Conservation (phyloP, 2,888 invertebrate genomes). For the Strigamia maritima region DNA sequence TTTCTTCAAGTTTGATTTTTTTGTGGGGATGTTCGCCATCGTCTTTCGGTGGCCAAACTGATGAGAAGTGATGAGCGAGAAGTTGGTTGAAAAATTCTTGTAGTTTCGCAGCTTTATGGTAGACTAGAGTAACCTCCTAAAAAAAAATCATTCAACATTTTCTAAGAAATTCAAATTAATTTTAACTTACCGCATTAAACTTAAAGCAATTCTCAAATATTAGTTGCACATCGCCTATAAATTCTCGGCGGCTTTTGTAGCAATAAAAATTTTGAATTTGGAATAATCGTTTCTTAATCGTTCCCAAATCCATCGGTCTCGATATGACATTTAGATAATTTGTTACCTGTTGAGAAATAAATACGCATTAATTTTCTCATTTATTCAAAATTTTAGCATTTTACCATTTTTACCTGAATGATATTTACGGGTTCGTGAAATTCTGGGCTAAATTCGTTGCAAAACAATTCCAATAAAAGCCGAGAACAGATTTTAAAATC, state of each 20-base stretch:
- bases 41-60: background rate
- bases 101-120: background rate
- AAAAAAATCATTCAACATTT: background rate
- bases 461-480: conserved; percentile 82
- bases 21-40: background rate
- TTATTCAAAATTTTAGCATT: background rate
- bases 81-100: background rate
- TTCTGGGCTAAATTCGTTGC: conserved; percentile 81
- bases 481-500: conserved; percentile 60
- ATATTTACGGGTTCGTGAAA: conserved; percentile 79
- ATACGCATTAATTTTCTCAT: background rate
- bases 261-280: conserved; percentile 64
- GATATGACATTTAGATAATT: conserved; percentile 69
- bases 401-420: background rate
- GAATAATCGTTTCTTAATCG: conserved; percentile 74
- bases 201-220: conserved; percentile 84
- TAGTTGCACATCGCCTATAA: conserved; percentile 75
- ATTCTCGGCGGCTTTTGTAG: conserved; percentile 69
- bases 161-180: background rate
- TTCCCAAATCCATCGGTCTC: conserved; percentile 80
- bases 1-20: background rate
- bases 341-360: conserved; percentile 57
- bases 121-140: background rate
- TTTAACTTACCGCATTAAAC: conserved; percentile 70
- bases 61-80: background rate